Conservation (phyloP, 2,797 vertebrate genomes). For the Fratercula arctica region DNA sequence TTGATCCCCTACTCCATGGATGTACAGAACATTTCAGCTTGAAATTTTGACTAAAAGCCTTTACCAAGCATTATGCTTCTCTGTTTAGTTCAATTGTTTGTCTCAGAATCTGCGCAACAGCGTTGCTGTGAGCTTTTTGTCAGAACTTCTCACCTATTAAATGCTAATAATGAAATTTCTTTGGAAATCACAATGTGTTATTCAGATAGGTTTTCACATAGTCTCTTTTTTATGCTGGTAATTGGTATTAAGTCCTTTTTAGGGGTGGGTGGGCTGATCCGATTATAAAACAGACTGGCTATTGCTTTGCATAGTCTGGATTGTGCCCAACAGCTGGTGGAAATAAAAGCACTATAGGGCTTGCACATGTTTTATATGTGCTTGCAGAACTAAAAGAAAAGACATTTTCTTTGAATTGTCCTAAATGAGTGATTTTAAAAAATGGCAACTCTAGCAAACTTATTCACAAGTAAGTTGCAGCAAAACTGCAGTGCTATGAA, state of each 20-base stretch:
- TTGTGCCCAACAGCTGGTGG: background rate
- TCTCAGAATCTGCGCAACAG: background rate
- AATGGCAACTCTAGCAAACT: constrained; percentile 13
- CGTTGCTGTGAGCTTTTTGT: background rate
- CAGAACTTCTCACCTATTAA: background rate
- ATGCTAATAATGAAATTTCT: background rate
- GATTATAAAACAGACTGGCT: background rate
- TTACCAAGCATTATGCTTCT: background rate
- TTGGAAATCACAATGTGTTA: background rate
- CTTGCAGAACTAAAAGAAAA: constrained; percentile 11
- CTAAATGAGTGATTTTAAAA: background rate
- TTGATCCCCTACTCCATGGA: background rate
- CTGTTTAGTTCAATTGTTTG: background rate
- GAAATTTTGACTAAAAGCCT: background rate
- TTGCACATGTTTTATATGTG: background rate
- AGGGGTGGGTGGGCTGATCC: background rate
- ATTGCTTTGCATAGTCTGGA: background rate
- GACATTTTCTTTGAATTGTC: constrained; percentile 33
- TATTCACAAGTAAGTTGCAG: constrained; percentile 12
- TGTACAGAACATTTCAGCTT: background rate
- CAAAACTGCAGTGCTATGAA: constrained; percentile 22
- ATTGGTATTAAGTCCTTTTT: background rate
- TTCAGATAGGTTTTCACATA: background rate
- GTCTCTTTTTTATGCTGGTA: background rate
- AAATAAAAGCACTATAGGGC: background rate